Percentiles rank a stretch among this genome's conserved stretches.
Evolutionary conservation across 2,888 invertebrate genomes (phyloP).

Genomic region (Clistopyga incitator): DNA sequence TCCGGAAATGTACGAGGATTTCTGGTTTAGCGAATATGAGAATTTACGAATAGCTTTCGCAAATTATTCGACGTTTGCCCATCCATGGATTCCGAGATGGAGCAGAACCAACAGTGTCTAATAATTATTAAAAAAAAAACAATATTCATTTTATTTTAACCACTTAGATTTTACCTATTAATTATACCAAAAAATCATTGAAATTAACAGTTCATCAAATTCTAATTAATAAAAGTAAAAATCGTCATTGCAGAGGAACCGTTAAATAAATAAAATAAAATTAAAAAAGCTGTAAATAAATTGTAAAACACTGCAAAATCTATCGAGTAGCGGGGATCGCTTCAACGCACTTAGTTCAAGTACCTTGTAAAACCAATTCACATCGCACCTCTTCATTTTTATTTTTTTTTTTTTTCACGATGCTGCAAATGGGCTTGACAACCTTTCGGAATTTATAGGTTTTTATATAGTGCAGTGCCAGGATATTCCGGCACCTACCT

Average conservation of each 20-base stretch:
- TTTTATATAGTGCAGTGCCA: not conserved
- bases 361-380: too few species aligned
- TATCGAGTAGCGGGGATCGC: not conserved
- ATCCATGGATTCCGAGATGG: too few species aligned
- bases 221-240: not conserved
- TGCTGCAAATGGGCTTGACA: slow-evolving; percentile 2
- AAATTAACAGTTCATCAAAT: not conserved
- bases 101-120: too few species aligned
- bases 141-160: too few species aligned
- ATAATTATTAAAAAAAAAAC: too few species aligned
- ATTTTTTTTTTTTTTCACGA: slow-evolving; percentile 2
- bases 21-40: too few species aligned
- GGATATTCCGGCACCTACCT: not conserved
- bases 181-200: not conserved
- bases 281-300: not conserved
- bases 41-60: too few species aligned
- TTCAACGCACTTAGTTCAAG: not conserved
- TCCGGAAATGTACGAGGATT: too few species aligned
- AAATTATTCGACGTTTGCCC: too few species aligned
- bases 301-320: not conserved
- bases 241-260: not conserved
- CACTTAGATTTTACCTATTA: too few species aligned
- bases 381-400: not conserved
- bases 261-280: not conserved
- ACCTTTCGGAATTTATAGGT: not conserved